Evolutionary conservation across 2,797 vertebrate genomes (phyloP), one percentile per base, ranked within the genome.

Genomic region (Poeciliopsis gracilis): DNA sequence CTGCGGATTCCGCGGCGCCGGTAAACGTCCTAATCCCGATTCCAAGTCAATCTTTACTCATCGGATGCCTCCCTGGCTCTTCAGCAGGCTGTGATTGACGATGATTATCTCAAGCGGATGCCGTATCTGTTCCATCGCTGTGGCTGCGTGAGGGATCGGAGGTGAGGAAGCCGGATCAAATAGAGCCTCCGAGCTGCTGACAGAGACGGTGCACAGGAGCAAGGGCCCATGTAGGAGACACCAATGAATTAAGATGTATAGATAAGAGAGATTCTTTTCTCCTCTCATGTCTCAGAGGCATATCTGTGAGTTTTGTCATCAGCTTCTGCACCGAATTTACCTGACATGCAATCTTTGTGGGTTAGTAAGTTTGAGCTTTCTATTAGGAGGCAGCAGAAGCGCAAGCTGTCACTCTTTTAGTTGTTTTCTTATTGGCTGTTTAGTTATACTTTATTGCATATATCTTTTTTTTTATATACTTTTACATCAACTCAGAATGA

Each of bases 11-110:
- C 88, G 85, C 79, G 76, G 78, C 13, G 41, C 80, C 73, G 90
- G 94, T 93, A 94, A 93, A 85, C 76, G 94, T 89, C 87, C 85
- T 92, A 92, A 94, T 93, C 93, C 91, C 77, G 88, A 92, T 93
- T 92, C 85, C 78, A 88, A 85, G 89, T 88, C 85, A 93, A 92
- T 91, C 84, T 92, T 82, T 85, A 82, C 87, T 87, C 90, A 93
- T 93, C 86, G 84, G 90, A 85, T 81, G 90, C 84, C 91, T 92
- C 84, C 80, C 41, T 82, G 86, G 83, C 89, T 93, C 91, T 89
- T 87, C 92, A 89, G 92, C 86, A 46, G 86, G 76, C 81, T 71
- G 74, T 89, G 87, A 93, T 91, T 91, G 94, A 86, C 90, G 79
- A 91, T 91, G 87, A 91, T 90, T 93, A 94, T 93, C 93, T 92